phyloP scores from a whole-genome alignment of 2,888 invertebrate genomes.

The Diaphora mendica region DNA sequence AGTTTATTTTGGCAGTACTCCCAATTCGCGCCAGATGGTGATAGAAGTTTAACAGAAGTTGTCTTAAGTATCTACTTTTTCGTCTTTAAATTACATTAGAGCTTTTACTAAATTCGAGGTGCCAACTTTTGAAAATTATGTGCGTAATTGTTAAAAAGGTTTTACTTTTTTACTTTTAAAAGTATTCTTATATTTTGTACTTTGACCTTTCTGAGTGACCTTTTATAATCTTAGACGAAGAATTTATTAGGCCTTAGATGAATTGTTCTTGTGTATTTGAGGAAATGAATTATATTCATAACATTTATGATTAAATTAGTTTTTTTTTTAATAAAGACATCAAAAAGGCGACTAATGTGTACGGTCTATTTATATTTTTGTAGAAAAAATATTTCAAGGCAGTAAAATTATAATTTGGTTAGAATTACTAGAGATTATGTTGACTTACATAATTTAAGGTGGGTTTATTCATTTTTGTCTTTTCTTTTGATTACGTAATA shows the following conservation, averaged over 20 bases:
- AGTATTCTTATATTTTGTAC: neutral
- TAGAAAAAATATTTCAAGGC: neutral
- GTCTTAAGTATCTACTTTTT: constrained; percentile 55
- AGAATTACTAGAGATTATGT: neutral
- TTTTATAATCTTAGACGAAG: neutral
- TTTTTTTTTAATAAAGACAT: neutral
- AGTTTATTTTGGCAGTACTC: constrained; percentile 73
- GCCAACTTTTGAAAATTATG: constrained; percentile 33
- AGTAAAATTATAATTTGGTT: neutral
- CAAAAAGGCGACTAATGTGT: neutral
- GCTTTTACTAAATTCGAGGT: constrained; percentile 32
- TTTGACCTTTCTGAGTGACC: neutral
- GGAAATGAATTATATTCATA: neutral
- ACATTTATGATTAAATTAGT: neutral
- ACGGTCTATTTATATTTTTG: neutral
- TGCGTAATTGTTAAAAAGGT: constrained; percentile 25
- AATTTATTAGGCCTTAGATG: neutral
- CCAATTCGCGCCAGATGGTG: constrained; percentile 75
- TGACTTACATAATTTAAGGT: neutral
- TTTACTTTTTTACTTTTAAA: constrained; percentile 12
- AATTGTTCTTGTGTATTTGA: neutral
- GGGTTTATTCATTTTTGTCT: too few relatives aligned
- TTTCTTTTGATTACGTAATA: too few relatives aligned
- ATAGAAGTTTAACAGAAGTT: constrained; percentile 64
- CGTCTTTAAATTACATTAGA: constrained; percentile 44